Base-by-base conservation (phyloP, 2,113 vertebrate genomes). In the Python bivittatus region DNA sequence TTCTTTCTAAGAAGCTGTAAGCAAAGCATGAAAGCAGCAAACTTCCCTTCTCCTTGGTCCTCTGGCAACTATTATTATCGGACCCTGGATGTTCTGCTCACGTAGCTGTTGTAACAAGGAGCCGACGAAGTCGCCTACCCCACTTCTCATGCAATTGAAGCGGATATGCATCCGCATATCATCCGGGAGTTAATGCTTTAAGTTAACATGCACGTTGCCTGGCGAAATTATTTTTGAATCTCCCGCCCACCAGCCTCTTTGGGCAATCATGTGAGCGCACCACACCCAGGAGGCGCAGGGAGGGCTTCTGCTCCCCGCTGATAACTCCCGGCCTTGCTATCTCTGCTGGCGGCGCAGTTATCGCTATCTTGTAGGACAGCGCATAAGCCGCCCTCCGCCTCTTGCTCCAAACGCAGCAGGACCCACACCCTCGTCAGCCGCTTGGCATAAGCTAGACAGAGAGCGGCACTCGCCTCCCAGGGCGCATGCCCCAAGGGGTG, bases 401-500 rank as follows among this genome's bases (percentile, higher is more conserved):
- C 12, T 25, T 25, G 22, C 22, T 9, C n/a, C n/a, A 42, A 20
- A 6, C 33, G 12, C 27, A 64, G 5, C 38, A 1, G 1, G 0
- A 9, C 58, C 58, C 27, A 58, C 11, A 17, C 58, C 8, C 25
- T 48, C 27, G 0, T 89, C 12, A n/a, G 88, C 29, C 60, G 13
- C 27, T 48, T 12, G 58, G 58, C 87, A 48, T 44, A 48, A 17
- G 38, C 23, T 6, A 6, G 54, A 3, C 12, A 22, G 33, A 79
- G 7, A 58, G 25, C 54, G 2, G 25, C 79, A 12, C 42, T 87
- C 48, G 6, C 52, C 25, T 6, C n/a, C 33, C n/a, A 57, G 1
- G 25, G 42, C 91, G 88, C 91, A 85, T 92, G 91, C 91, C 87
- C 72, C 44, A 53, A 61, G 20, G 29, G 44, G 15, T 29, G 13